A percentile compares a stretch with the other conserved stretches of the same genome.
These are phyloP conservation scores for Agrypnus murinus DNA, from an alignment of 2,888 invertebrate genomes.

Conservation along the genomic window DNA sequence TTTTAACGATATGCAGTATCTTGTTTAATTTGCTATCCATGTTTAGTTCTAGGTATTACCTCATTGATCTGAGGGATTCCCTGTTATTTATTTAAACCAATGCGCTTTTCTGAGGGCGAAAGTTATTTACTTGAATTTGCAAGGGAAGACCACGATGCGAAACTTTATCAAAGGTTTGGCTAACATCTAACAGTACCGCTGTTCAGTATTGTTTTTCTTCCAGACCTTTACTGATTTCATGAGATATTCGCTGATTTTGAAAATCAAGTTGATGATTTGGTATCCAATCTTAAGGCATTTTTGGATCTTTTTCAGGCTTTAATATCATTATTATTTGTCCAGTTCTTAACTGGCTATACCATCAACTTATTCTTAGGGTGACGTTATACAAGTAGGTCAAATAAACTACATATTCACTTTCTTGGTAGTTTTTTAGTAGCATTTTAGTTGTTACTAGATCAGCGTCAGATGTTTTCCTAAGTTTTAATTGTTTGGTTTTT, in stretches of 20 bases:
- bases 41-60: constrained; percentile 3
- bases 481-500: not conserved
- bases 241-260: too few species aligned
- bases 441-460: constrained; percentile 6
- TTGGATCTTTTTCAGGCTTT: constrained; percentile 7
- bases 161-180: too few species aligned
- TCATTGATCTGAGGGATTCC: not conserved
- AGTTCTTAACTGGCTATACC: not conserved
- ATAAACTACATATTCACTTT: not conserved
- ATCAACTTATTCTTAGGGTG: constrained; percentile 7
- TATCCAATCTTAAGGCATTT: too few species aligned
- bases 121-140: too few species aligned
- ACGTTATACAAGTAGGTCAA: not conserved
- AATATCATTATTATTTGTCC: not conserved
- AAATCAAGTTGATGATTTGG: too few species aligned
- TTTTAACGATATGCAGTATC: constrained; percentile 11
- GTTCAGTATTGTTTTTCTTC: too few species aligned
- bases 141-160: too few species aligned
- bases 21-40: not conserved
- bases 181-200: too few species aligned
- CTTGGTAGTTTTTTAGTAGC: constrained; percentile 4
- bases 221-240: too few species aligned
- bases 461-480: not conserved
- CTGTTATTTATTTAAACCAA: not conserved
- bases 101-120: too few species aligned